Evolutionary conservation across 1,140 invertebrate genomes (phyloP), one percentile per base, ranked within the genome.

Genomic region (Tenebrio molitor): DNA sequence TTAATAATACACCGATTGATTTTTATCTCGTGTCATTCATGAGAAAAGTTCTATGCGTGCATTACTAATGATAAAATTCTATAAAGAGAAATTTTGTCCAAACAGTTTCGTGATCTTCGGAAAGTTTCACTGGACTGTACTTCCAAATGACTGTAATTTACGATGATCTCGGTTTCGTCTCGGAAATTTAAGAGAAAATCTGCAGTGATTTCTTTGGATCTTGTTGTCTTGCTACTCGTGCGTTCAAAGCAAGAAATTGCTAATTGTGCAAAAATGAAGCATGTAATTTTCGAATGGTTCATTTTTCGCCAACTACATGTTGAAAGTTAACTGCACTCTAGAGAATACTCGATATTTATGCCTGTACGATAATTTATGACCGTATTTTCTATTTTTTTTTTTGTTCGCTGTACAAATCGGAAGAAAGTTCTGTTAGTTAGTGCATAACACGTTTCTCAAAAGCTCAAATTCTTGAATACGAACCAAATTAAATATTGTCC

Each of bases 61-160:
- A n/a, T n/a, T n/a, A n/a, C n/a, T n/a, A n/a, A n/a, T n/a, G n/a
- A n/a, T n/a, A n/a, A n/a, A n/a, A n/a, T n/a, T n/a, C n/a, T 58
- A 58, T 58, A 58, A 19, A 53, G 50, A 58, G 50, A 58, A 58
- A 58, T 17, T 58, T 12, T 29, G 8, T 23, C 21, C 10, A 58
- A 58, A 58, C 50, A 58, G 29, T 58, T 46, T 58, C 50, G 50
- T 58, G 50, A 58, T 58, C 19, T 58, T 29, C 21, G 50, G 50
- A 10, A 46, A 58, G 23, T 58, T 58, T 58, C 50, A 58, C 50
- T 29, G 23, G 50, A 58, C n/a, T 25, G 21, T 58, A n/a, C 50
- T 21, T 23, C 50, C 23, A 58, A 58, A 58, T 58, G n/a, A 29
- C 50, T 14, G 50, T 58, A 58, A 58, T 58, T 58, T 58, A 34